These are phyloP conservation scores for Procapra przewalskii DNA, from an alignment of 2,113 vertebrate species.

Conservation along the genomic window DNA sequence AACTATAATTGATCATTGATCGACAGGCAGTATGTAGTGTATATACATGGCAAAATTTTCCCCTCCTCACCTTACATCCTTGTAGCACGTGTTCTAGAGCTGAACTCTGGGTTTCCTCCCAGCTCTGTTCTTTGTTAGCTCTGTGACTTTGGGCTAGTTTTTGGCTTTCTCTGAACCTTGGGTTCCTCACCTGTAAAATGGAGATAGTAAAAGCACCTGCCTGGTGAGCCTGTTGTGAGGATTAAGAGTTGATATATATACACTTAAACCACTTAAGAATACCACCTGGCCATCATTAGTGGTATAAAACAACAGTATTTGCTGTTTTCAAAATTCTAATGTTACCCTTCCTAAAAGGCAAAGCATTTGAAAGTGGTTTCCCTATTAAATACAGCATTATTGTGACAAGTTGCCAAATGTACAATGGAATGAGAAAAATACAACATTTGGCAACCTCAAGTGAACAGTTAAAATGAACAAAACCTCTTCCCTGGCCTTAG, in stretches of 20 bases:
- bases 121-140: background rate
- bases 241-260: background rate
- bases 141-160: background rate
- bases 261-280: background rate
- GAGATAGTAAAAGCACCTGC: background rate
- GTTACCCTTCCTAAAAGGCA: background rate
- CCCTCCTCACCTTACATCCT: background rate
- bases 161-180: conserved; percentile 33
- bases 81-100: background rate
- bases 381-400: conserved; percentile 30
- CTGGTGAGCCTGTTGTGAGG: background rate
- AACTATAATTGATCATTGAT: background rate
- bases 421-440: background rate
- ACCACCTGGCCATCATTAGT: background rate
- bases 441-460: background rate
- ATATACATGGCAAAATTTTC: background rate
- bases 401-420: background rate
- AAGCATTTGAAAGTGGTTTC: conserved; percentile 24
- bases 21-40: background rate
- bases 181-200: conserved; percentile 16
- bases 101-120: background rate
- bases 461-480: conserved; percentile 20
- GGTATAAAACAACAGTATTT: background rate
- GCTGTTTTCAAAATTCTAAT: conserved; percentile 27
- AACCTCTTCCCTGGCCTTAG: background rate